Conservation (phyloP, 2,113 vertebrate genomes). For the Clarias batrachus region DNA sequence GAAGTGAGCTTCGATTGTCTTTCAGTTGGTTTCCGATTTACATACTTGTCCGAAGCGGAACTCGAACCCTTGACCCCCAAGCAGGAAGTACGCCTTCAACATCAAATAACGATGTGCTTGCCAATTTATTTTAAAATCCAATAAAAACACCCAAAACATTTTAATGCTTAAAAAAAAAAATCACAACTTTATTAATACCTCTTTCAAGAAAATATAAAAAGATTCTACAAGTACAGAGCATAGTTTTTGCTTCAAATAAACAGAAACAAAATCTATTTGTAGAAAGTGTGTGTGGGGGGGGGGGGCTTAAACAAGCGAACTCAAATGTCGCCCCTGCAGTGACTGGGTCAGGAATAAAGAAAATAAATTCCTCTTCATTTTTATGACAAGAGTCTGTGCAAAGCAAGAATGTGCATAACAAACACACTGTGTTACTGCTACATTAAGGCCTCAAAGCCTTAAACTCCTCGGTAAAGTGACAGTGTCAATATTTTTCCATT, state of each 20-base stretch:
- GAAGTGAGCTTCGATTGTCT: too few species aligned
- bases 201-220: conserved; percentile 82
- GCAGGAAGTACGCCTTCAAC: too few species aligned
- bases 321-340: conserved; percentile 75
- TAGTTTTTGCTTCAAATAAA: conserved; percentile 90
- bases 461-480: conserved; percentile 94
- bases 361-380: conserved; percentile 74
- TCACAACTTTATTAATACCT: conserved; percentile 75
- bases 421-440: conserved; percentile 91
- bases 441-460: conserved; percentile 86
- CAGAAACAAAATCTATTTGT: conserved; percentile 88
- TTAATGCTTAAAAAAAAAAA: conserved; percentile 34
- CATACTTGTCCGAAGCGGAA: too few species aligned
- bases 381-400: conserved; percentile 85
- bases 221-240: conserved; percentile 79
- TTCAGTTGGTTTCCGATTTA: too few species aligned
- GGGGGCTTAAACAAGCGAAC: conserved; percentile 63
- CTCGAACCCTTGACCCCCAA: too few species aligned
- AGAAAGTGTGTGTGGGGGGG: conserved; percentile 70
- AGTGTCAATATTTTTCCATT: conserved; percentile 65
- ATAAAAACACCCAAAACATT: background rate
- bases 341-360: conserved; percentile 84
- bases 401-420: conserved; percentile 85
- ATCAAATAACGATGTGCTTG: too few species aligned
- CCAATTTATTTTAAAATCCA: background rate